Evolutionary conservation across 64 coral and sea anemone species (phyloP).

Genomic region (Montipora capricornis): DNA sequence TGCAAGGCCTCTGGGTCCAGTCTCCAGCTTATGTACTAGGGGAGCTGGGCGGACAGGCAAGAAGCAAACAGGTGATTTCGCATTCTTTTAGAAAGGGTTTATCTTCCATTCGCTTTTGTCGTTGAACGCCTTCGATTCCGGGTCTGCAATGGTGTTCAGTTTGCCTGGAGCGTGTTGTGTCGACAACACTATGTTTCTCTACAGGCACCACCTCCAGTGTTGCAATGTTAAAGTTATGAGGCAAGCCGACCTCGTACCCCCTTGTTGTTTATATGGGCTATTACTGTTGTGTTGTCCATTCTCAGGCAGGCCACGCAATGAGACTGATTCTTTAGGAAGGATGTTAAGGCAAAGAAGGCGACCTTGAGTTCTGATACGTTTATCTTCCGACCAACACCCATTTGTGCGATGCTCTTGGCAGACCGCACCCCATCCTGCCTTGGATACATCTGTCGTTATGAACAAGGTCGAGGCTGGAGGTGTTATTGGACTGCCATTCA

Average conservation of each 20-base stretch:
- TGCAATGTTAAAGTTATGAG: neutral
- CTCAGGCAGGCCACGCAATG: conserved; percentile 10
- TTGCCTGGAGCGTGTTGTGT: conserved; percentile 5
- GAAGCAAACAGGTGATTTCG: neutral
- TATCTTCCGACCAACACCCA: too few species aligned
- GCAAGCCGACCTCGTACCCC: neutral
- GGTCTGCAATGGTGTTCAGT: neutral
- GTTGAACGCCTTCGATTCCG: conserved; percentile 13
- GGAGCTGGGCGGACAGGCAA: neutral
- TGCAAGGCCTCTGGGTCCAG: neutral
- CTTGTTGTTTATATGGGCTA: conserved; percentile 23
- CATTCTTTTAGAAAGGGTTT: neutral
- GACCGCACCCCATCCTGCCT: too few species aligned
- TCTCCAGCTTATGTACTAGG: neutral
- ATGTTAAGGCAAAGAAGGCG: too few species aligned
- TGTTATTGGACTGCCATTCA: too few species aligned
- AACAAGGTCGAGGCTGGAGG: too few species aligned
- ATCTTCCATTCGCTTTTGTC: neutral
- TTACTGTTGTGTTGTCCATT: conserved; percentile 42
- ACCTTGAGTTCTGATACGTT: too few species aligned
- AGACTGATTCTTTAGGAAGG: neutral
- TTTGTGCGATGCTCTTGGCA: too few species aligned
- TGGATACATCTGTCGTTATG: too few species aligned
- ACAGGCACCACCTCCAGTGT: conserved; percentile 15
- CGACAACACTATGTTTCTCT: conserved; percentile 1